phyloP scores from a whole-genome alignment of 2,888 invertebrate species.

The Choreutis nemorana region DNA sequence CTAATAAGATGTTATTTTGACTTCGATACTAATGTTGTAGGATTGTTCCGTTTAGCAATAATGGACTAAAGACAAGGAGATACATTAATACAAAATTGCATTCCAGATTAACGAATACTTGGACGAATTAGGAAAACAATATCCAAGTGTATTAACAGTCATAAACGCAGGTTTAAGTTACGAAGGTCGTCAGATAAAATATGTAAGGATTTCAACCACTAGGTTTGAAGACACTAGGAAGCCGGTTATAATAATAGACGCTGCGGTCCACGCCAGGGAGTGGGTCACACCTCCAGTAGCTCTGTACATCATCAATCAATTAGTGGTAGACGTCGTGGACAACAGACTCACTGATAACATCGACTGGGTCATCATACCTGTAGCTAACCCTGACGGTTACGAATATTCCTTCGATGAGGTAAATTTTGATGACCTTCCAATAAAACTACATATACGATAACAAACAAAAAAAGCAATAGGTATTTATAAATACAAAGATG shows the following conservation, averaged over 20 bases:
- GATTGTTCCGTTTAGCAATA: no score
- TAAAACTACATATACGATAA: no score
- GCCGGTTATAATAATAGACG: slow-evolving; percentile 69
- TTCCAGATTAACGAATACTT: slow-evolving; percentile 61
- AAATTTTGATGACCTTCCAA: slow-evolving; percentile 15
- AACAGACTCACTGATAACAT: slow-evolving; percentile 56
- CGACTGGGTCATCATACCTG: slow-evolving; percentile 74
- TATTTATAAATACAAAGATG: no score
- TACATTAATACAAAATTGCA: neutral
- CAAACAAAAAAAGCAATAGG: no score
- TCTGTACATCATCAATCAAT: slow-evolving; percentile 71
- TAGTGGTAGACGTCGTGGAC: slow-evolving; percentile 65
- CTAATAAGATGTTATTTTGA: no score
- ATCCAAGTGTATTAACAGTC: slow-evolving; percentile 58
- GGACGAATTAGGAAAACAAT: slow-evolving; percentile 34
- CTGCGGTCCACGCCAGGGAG: slow-evolving; percentile 73
- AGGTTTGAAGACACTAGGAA: slow-evolving; percentile 47
- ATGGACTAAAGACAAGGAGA: no score
- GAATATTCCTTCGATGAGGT: slow-evolving; percentile 66
- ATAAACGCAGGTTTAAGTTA: slow-evolving; percentile 64
- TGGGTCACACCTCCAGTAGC: slow-evolving; percentile 77
- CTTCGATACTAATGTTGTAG: no score
- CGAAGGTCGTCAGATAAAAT: slow-evolving; percentile 68
- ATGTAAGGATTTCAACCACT: slow-evolving; percentile 66
- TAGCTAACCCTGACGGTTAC: slow-evolving; percentile 80